Evolutionary conservation across 2,888 invertebrate species (phyloP).

Genomic region (Polyommatus icarus): DNA sequence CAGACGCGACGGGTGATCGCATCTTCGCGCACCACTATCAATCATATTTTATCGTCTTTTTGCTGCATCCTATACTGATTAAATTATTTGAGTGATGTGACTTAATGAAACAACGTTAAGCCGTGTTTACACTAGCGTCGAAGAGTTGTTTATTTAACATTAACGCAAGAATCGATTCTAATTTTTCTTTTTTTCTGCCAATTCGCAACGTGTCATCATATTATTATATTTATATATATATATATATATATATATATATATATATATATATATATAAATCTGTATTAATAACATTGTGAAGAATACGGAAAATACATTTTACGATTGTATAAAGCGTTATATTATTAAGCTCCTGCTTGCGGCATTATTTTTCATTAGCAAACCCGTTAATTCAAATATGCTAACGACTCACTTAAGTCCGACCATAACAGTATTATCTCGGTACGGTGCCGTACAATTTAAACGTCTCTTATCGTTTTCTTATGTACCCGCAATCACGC

Average conservation of each 20-base stretch:
- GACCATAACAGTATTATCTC: constrained; percentile 35
- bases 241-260: no score
- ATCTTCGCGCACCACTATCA: constrained; percentile 62
- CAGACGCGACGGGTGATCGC: constrained; percentile 42
- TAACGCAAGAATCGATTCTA: neutral
- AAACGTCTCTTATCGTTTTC: constrained; percentile 40
- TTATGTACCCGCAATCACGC: constrained; percentile 39
- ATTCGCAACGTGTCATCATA: neutral
- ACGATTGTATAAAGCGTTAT: neutral
- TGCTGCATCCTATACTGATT: constrained; percentile 72
- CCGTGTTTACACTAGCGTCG: constrained; percentile 46
- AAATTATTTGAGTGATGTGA: constrained; percentile 72
- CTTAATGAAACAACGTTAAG: constrained; percentile 70
- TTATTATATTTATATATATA: no score
- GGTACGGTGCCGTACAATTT: constrained; percentile 38
- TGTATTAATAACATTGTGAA: no score
- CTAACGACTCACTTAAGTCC: constrained; percentile 29
- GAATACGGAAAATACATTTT: neutral
- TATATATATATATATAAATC: no score
- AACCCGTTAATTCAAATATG: constrained; percentile 6
- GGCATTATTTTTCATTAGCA: constrained; percentile 2
- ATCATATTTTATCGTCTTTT: constrained; percentile 76
- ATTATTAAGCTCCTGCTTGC: neutral
- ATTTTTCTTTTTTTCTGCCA: neutral
- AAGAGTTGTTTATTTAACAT: neutral